These are phyloP conservation scores for Clarias platycephalus DNA, from an alignment of 2,797 vertebrate species.

Conservation along the genomic window DNA sequence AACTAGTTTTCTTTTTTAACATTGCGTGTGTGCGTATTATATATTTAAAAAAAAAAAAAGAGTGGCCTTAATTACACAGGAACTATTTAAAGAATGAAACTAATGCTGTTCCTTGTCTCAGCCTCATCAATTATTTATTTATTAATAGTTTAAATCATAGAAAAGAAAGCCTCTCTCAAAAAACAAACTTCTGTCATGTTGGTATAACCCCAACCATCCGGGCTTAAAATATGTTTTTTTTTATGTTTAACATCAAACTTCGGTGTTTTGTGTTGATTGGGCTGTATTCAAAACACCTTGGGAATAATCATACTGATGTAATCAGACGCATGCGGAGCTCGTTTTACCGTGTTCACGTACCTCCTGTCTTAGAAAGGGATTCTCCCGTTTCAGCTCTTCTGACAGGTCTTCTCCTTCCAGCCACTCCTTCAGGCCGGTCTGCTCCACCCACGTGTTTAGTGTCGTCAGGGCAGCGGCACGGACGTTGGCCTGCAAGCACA, in stretches of 20 bases:
- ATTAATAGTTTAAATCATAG: neutral
- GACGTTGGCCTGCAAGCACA: constrained; percentile 78
- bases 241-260: neutral
- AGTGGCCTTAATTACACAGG: neutral
- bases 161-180: neutral
- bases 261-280: neutral
- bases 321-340: neutral
- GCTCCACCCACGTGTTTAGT: constrained; percentile 92
- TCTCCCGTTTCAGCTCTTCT: constrained; percentile 94
- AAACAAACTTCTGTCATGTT: neutral
- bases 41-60: no score
- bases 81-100: neutral
- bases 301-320: neutral
- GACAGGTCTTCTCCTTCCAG: constrained; percentile 94
- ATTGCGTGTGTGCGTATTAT: neutral
- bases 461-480: constrained; percentile 86
- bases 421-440: constrained; percentile 99
- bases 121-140: neutral
- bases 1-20: neutral
- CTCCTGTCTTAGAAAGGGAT: constrained; percentile 95
- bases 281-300: neutral
- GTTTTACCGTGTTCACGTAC: constrained; percentile 62
- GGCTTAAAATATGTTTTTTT: neutral
- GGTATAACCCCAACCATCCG: neutral
- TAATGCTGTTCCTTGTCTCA: no score